These are phyloP conservation scores for Drosophila melanosoma DNA, from an alignment of 2,888 invertebrate species.

Conservation along the genomic window DNA sequence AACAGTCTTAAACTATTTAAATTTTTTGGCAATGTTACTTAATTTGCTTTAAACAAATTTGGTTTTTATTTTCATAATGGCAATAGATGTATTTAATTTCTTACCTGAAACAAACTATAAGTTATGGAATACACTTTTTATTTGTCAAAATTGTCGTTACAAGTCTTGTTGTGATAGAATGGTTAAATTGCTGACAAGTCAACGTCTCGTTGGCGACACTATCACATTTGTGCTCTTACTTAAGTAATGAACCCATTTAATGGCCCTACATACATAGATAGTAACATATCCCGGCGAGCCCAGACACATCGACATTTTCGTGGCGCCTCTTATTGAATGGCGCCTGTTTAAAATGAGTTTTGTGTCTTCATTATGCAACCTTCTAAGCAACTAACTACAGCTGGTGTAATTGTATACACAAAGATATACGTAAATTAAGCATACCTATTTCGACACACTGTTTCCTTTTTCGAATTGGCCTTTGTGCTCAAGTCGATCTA, in stretches of 20 bases:
- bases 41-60: not conserved
- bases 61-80: not conserved
- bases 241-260: slow-evolving; percentile 54
- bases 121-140: not conserved
- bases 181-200: slow-evolving; percentile 11
- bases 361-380: slow-evolving; percentile 57
- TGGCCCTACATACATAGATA: slow-evolving; percentile 30
- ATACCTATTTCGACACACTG: slow-evolving; percentile 1
- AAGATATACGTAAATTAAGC: not conserved
- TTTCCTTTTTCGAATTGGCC: slow-evolving; percentile 6
- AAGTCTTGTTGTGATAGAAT: not conserved
- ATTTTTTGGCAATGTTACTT: too few relatives aligned
- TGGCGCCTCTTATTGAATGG: slow-evolving; percentile 66
- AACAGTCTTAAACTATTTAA: too few relatives aligned
- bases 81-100: not conserved
- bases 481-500: slow-evolving; percentile 67
- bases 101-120: not conserved
- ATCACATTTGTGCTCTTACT: slow-evolving; percentile 10
- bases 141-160: not conserved
- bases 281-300: slow-evolving; percentile 36
- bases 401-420: slow-evolving; percentile 27
- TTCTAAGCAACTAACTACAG: slow-evolving; percentile 30
- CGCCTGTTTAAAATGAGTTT: slow-evolving; percentile 64
- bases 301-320: slow-evolving; percentile 57
- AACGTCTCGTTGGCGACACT: slow-evolving; percentile 3